These are phyloP conservation scores for Anarsia innoxiella DNA, from an alignment of 2,888 invertebrate genomes.

Conservation along the genomic window DNA sequence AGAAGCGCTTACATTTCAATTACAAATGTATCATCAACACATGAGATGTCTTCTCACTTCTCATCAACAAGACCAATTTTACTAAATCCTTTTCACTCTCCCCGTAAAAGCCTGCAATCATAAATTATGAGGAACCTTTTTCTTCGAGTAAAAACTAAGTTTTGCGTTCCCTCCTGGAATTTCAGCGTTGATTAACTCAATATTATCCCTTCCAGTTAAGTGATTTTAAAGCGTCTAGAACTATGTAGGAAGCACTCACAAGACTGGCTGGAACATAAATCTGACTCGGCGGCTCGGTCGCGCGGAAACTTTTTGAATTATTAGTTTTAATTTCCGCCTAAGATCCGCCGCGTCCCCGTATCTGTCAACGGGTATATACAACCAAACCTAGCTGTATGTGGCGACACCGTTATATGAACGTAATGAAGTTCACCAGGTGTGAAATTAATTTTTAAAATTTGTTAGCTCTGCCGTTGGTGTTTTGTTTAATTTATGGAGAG, in stretches of 20 bases:
- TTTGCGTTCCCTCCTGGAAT: no score
- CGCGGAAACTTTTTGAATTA: slow-evolving; percentile 76
- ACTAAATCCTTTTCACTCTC: no score
- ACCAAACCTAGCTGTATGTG: not conserved
- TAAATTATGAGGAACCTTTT: no score
- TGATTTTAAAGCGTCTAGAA: slow-evolving; percentile 33
- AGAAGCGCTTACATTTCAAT: no score
- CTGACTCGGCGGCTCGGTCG: slow-evolving; percentile 66
- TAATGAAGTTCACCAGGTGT: slow-evolving; percentile 8
- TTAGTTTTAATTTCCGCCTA: slow-evolving; percentile 77
- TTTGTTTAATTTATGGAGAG: no score
- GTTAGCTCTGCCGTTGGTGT: no score
- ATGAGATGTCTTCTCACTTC: no score
- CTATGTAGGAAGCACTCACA: slow-evolving; percentile 58
- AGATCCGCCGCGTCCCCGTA: slow-evolving; percentile 69
- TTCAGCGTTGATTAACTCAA: slow-evolving; percentile 11
- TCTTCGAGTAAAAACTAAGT: no score
- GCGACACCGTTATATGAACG: not conserved
- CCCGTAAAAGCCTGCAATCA: no score
- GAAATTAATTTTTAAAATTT: slow-evolving; percentile 7
- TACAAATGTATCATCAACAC: no score
- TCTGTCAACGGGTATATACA: slow-evolving; percentile 62
- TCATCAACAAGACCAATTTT: no score
- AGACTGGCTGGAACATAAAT: slow-evolving; percentile 69
- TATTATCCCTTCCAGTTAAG: slow-evolving; percentile 28